Evolutionary conservation across 1,140 invertebrate species (phyloP), one percentile per base, ranked within the genome.

Genomic region (Euwallacea fornicatus): DNA sequence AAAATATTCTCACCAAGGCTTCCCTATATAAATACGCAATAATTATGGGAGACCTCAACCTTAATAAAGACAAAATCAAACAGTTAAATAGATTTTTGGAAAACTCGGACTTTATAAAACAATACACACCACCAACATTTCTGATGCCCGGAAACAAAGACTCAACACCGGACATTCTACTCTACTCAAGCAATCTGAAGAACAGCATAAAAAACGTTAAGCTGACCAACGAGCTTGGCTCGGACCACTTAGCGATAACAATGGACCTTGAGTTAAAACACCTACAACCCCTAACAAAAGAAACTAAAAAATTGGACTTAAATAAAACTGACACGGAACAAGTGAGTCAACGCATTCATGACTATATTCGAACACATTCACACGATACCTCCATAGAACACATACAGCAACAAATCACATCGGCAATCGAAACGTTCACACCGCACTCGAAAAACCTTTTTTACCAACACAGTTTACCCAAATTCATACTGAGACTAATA

Each of bases 171-270:
- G 8, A 56, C 54, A 13, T 56, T 13, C 8, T 56, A 15, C 16
- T 6, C 8, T 15, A 56, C 16, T 6, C 54, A 13, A 16, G 2
- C 1, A 56, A 9, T 15, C 16, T 56, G 2, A 56, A 10, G 11
- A 56, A 56, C 16, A 15, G 8, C 11, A 56, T 56, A 9, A 15
- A n/a, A 2, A 21, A 56, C 2, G 16, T 56, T 8, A 21, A 56
- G 8, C 16, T 56, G 16, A 56, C 54, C 8, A 56, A 56, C 16
- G 54, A 61, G 55, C 42, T 65, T 11, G 73, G 74, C 59, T 50
- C 55, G 46, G 74, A 74, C 7, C 65, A 74, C 16, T 9, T 4
- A 16, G 54, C 54, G n/a, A 56, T 56, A 56, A 56, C 7, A 1
- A 15, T 56, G 2, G 16, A 56, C 46, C 46, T 50, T 2, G 46